Evolutionary conservation across 2,888 invertebrate genomes (phyloP).

Genomic region (Synanthedon andrenaeformis): DNA sequence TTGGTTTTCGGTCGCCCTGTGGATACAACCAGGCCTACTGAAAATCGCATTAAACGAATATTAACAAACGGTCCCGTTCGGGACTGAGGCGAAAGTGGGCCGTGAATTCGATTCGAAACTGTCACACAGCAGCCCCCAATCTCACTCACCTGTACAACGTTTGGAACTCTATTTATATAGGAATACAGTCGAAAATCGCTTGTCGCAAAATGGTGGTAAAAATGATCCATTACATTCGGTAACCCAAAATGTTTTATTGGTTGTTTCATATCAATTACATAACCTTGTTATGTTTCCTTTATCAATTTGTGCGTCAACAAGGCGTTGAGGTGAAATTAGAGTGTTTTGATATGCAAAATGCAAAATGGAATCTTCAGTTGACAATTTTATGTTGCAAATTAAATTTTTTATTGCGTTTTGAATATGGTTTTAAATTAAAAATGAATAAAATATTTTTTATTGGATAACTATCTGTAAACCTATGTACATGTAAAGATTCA

Average conservation of each 20-base stretch:
- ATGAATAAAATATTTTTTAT: too few species aligned
- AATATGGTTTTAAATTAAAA: too few species aligned
- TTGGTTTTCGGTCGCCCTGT: neutral
- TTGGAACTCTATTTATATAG: neutral
- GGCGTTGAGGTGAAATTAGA: neutral
- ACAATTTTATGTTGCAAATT: too few species aligned
- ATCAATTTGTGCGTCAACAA: neutral
- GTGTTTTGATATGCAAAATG: too few species aligned
- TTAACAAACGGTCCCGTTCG: slow-evolving; percentile 33
- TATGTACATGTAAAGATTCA: too few species aligned
- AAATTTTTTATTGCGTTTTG: too few species aligned
- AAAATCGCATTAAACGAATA: slow-evolving; percentile 41
- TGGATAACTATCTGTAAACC: too few species aligned
- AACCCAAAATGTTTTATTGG: slow-evolving; percentile 18
- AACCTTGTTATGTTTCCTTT: slow-evolving; percentile 13
- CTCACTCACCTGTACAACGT: neutral
- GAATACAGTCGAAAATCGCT: neutral
- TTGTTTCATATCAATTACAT: slow-evolving; percentile 18
- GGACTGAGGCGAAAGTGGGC: slow-evolving; percentile 39
- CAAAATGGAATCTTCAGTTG: too few species aligned
- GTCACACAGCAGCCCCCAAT: neutral
- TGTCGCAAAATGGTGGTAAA: neutral
- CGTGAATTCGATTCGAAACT: slow-evolving; percentile 9
- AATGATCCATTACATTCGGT: slow-evolving; percentile 10
- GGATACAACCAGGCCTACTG: slow-evolving; percentile 11